Base-by-base conservation (phyloP, 2,797 vertebrate genomes). In the Xenopus petersii region DNA sequence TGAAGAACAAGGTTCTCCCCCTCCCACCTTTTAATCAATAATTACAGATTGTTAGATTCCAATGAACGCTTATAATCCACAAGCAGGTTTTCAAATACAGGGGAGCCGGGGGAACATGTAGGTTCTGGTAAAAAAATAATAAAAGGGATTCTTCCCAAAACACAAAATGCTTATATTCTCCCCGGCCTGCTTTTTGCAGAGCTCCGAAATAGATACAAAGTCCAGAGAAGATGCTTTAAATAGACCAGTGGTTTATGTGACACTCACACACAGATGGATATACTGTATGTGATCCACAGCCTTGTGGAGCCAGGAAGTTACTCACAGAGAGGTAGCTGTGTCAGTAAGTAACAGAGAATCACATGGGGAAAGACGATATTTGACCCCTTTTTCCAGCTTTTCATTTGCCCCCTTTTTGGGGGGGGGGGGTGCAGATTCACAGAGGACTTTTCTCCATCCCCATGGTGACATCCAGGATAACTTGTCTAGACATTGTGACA, bases 181-280 rank as follows among this genome's bases (percentile, higher is more conserved):
- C 70, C 68, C 54, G 56, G 71, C 83, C 89, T 85, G 86, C 89
- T 77, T 49, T 65, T 71, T 84, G 84, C 85, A 48, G 81, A 87
- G 86, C 88, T 91, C 93, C 94, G 93, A 95, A 94, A 95, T 92
- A 94, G 93, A 91, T 90, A 91, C 89, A 89, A 89, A 89, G 87
- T 91, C 91, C 90, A 85, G 84, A 89, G 88, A 85, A 89, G 88
- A 88, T 86, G 91, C 94, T 94, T 94, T 94, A 94, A 96, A 96
- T 94, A 95, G 93, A 91, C 87, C 88, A 80, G 88, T 68, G 61
- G 77, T 65, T 61, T 74, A 71, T 79, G 77, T 74, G 71, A 79
- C 67, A 70, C 77, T 70, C 67, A 74, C 61, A 79, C 76, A 79
- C 71, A 79, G 71, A 74, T 74, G 71, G 71, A 66, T 79, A 74